These are phyloP conservation scores for Cristatella mucedo DNA, from an alignment of 2,888 invertebrate genomes.

Conservation along the genomic window DNA sequence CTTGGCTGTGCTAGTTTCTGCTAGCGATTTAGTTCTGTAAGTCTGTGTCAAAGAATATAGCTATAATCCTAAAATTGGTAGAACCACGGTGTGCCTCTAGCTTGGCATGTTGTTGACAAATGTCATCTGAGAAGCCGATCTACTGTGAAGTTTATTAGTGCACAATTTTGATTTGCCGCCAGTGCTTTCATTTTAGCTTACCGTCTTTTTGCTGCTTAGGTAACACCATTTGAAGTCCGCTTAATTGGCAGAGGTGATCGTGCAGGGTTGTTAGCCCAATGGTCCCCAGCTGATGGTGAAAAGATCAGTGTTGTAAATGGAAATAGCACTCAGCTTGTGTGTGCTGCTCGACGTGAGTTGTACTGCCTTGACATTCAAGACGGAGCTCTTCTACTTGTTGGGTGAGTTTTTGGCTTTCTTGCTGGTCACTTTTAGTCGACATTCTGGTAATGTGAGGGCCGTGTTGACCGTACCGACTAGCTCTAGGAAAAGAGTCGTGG, in stretches of 20 bases:
- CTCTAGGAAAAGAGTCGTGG: no score
- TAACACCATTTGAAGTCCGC: no score
- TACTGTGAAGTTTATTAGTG: no score
- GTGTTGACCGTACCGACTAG: no score
- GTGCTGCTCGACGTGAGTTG: constrained; percentile 72
- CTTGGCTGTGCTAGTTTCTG: no score
- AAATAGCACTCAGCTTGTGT: constrained; percentile 56
- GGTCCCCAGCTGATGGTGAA: constrained; percentile 43
- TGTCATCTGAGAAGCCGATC: no score
- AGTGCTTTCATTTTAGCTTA: constrained; percentile 41
- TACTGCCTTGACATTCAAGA: constrained; percentile 60
- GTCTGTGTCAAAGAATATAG: no score
- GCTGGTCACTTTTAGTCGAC: constrained; percentile 40
- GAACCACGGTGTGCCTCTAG: no score
- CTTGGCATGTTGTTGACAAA: no score
- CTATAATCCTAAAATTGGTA: no score
- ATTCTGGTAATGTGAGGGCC: constrained; percentile 44
- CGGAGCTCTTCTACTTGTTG: constrained; percentile 40
- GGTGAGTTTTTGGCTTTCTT: constrained; percentile 16
- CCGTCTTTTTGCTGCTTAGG: constrained; percentile 56
- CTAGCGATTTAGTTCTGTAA: no score
- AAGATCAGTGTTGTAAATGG: constrained; percentile 77
- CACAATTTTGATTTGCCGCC: background rate
- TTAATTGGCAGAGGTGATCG: no score
- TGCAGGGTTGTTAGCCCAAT: constrained; percentile 44